Percentiles rank a stretch among this genome's conserved stretches.
These are phyloP conservation scores for Ephydatia muelleri DNA, from an alignment of 37 sponge, comb jelly and placozoan species.

Conservation along the genomic window DNA sequence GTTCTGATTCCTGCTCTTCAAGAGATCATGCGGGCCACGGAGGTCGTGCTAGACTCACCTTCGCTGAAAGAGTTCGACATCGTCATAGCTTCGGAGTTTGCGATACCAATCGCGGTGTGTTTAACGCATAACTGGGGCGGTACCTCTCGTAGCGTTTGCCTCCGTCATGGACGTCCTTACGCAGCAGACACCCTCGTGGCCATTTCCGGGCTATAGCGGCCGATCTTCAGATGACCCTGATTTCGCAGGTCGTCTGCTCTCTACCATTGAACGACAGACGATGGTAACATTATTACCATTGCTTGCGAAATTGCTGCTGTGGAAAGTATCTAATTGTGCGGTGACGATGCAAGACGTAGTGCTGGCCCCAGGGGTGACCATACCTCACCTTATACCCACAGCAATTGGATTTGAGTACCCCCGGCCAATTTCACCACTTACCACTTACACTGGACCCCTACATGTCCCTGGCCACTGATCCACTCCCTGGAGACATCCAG, in stretches of 20 bases:
- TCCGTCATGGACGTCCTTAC: not conserved
- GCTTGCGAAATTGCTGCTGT: too few species aligned
- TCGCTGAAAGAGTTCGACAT: not conserved
- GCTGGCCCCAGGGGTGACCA: not conserved
- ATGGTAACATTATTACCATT: not conserved
- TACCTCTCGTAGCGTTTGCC: not conserved
- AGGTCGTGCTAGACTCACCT: not conserved
- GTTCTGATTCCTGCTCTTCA: not conserved
- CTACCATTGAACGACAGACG: not conserved
- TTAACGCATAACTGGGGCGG: not conserved
- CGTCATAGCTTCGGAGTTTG: not conserved
- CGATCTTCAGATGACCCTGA: not conserved
- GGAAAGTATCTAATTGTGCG: not conserved
- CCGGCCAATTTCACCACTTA: constrained; percentile 8
- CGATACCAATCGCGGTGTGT: not conserved
- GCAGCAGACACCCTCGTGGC: not conserved
- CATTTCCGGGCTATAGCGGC: not conserved
- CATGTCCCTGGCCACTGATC: not conserved
- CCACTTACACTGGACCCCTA: constrained; percentile 30
- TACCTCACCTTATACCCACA: not conserved
- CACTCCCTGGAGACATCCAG: not conserved
- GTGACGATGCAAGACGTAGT: not conserved
- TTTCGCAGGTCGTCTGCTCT: not conserved
- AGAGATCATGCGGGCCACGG: not conserved
- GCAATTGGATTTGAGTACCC: constrained; percentile 31